Evolutionary conservation across 2,113 vertebrate genomes (phyloP).

Genomic region (Myrmophylax atrothorax): DNA sequence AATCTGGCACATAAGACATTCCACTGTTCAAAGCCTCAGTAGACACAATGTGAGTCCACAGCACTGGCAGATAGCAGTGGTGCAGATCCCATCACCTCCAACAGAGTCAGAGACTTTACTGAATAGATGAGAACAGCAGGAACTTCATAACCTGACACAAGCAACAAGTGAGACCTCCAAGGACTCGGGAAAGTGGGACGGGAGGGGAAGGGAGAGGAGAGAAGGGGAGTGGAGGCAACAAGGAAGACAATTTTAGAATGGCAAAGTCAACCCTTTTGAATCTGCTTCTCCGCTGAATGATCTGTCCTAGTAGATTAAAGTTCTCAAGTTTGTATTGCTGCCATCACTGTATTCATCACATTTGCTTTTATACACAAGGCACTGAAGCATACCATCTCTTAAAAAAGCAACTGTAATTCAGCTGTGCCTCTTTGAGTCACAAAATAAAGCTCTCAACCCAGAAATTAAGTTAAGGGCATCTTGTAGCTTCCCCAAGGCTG

Average conservation of each 20-base stretch:
- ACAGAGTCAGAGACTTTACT: background rate
- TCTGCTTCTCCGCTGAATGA: constrained; percentile 22
- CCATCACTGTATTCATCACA: background rate
- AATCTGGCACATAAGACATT: background rate
- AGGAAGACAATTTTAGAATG: background rate
- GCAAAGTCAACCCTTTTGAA: background rate
- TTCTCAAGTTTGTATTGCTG: constrained; percentile 21
- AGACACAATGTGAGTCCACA: background rate
- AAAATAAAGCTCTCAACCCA: background rate
- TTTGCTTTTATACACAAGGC: constrained; percentile 26
- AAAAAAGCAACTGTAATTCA: constrained; percentile 13
- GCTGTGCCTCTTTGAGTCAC: background rate
- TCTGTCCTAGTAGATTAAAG: constrained; percentile 39
- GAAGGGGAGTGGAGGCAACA: background rate
- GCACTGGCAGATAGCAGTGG: background rate
- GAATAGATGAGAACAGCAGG: background rate
- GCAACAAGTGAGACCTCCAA: background rate
- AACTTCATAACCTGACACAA: background rate
- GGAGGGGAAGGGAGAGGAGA: background rate
- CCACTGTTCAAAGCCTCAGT: background rate
- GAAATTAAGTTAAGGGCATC: background rate
- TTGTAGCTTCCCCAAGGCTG: background rate
- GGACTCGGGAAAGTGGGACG: background rate
- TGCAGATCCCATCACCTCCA: background rate
- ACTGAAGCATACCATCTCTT: constrained; percentile 36